Evolutionary conservation across 2,113 vertebrate genomes (phyloP).

Genomic region (Nibea coibor): DNA sequence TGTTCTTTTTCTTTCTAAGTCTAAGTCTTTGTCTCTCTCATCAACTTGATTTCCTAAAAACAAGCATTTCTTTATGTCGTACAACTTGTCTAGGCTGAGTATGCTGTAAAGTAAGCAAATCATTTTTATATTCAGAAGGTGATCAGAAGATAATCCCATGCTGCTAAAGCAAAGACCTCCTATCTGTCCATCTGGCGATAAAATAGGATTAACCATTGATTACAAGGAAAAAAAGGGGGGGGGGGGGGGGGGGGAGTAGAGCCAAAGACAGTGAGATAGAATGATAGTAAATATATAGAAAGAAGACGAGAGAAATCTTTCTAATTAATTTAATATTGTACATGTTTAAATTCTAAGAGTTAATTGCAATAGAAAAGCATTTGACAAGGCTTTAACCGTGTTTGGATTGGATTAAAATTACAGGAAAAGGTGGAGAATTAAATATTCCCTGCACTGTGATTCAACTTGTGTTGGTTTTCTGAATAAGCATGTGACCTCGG

Average conservation of each 20-base stretch:
- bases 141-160: constrained; percentile 49
- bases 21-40: background rate
- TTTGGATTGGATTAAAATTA: background rate
- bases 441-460: background rate
- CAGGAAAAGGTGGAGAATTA: background rate
- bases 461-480: background rate
- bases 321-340: too few relatives aligned
- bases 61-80: background rate
- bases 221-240: background rate
- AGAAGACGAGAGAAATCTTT: background rate
- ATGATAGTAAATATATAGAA: background rate
- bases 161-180: constrained; percentile 9
- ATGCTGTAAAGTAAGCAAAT: constrained; percentile 14
- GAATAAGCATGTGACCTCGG: too few relatives aligned
- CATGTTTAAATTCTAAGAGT: too few relatives aligned
- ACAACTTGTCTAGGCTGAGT: background rate
- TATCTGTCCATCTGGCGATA: constrained; percentile 55
- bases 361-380: background rate
- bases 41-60: background rate
- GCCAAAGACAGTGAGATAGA: background rate
- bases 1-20: background rate
- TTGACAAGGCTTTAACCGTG: background rate
- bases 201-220: constrained; percentile 56
- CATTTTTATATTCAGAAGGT: constrained; percentile 33
- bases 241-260: background rate